Evolutionary conservation across 2,113 vertebrate species (phyloP), one percentile per base, ranked within the genome.

Genomic region (Amazona guildingii): DNA sequence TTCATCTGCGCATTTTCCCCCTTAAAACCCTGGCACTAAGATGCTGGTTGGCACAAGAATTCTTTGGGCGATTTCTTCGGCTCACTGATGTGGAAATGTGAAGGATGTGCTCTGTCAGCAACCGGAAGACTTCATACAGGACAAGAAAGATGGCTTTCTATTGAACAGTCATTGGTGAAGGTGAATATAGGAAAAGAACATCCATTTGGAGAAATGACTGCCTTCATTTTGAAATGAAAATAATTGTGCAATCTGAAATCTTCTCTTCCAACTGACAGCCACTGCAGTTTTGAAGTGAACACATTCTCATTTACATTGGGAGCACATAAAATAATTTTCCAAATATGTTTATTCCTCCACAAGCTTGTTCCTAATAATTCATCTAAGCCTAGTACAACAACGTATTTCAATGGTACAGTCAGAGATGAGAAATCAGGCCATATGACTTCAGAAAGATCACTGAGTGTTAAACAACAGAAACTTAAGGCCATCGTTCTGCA

Each of bases 341-440:
- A 62, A n/a, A 11, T 29, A 44, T 1, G 3, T 77, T 88, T 62
- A 20, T 54, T 46, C 46, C 57, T 67, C 33, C 74, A 37, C 3
- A 54, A 2, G 18, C 39, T 75, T 21, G 44, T 52, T 78, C 55
- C 70, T 23, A 25, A 35, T 48, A 27, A 74, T 49, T 67, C 41
- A 46, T 57, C 29, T 52, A 27, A 86, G 31, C 21, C 37, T 46
- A 7, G 3, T 13, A 46, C 0, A 0, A 52, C 10, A 59, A 10
- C 1, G 3, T 17, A 4, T 44, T 75, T 75, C 46, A 43, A 7
- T 61, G 35, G 12, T 4, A 7, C 0, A 37, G 37, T 37, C 37
- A 72, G 17, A 35, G 46, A 16, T 10, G 43, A 43, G 54, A 49
- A 55, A 46, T 9, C 8, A 66, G 44, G 6, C 46, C 15, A 0